Base-by-base conservation (phyloP, 2,113 vertebrate species). In the Ivindomyrus marchei region DNA sequence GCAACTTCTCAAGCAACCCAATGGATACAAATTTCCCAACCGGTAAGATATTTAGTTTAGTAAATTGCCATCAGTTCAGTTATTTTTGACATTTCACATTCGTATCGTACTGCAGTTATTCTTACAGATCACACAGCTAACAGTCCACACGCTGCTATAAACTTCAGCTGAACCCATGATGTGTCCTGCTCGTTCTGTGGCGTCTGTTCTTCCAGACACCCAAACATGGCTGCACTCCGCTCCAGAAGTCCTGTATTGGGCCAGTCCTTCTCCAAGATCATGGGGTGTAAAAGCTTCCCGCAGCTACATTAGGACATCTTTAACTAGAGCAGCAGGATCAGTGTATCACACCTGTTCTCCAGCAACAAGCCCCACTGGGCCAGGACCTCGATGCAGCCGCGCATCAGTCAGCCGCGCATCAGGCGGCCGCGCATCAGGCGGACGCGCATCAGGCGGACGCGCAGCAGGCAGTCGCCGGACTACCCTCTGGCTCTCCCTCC, bases 401-500 rank as follows among this genome's bases (percentile, higher is more conserved):
- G 7, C 56, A 62, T 1, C 24, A 62, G 24, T 24, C 66, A 19
- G 66, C 53, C 87, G 6, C 15, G 21, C 21, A 58, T 6, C 21
- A 58, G 53, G 53, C 88, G 9, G 62, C 62, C 74, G 5, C 31
- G 21, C 21, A 58, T 6, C 21, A 58, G 53, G 53, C 88, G 9
- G 62, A 52, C 84, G 5, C 31, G 21, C 21, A 58, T 6, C 21
- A 58, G 53, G 53, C 88, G 9, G 62, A 52, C 84, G 5, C 31
- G 21, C 21, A 58, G 21, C 21, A 58, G 53, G 53, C 88, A 19
- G 62, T 77, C 84, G 5, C 31, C 52, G 1, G 92, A 91, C 31
- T 90, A 53, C 47, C n/a, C 53, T 46, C 93, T 90, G 47, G 87
- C 83, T 15, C 90, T 92, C 36, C 47, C 9, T 49, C 47, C 47